Base-by-base conservation (phyloP, 2,113 vertebrate genomes). In the Sarotherodon lohbergeri region DNA sequence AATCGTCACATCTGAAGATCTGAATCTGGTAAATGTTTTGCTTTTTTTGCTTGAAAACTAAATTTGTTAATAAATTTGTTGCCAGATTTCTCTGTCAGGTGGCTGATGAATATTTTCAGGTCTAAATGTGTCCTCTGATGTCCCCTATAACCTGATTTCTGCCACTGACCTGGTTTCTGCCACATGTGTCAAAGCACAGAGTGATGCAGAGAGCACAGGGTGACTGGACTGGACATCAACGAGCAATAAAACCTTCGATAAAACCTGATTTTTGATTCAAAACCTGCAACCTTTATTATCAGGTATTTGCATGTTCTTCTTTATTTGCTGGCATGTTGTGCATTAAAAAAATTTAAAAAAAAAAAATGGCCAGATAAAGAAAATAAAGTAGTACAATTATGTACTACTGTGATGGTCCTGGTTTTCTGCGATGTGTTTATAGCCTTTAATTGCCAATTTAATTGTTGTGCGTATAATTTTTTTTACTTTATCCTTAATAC, bases 131-230 rank as follows among this genome's bases (percentile, higher is more conserved):
- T 24, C 41, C 9, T 17, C 29, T 24, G 78, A 7, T 12, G 80
- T 63, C 16, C 10, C 27, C 46, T 32, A 50, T 78, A 32, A n/a
- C 71, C 71, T 50, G 46, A 78, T 78, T 71, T 68, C 56, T 84
- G 39, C 22, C 55, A 2, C 8, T 66, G 82, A 79, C 89, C 78
- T 57, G 39, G 63, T 59, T 90, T 43, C 4, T 50, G 24, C 9
- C 16, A 32, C 13, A 48, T 5, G 10, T 54, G 73, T n/a, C 34
- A 39, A 80, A 34, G 14, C 29, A 48, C 27, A 10, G 55, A 87
- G 12, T 14, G 43, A 9, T 29, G 16, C 48, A 10, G 56, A 3
- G 19, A 32, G 52, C 17, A 10, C 55, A 16, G 54, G 6, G 9
- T 3, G 59, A 54, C 22, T 3, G 5, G 46, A 9, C 36, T 5